Base-by-base conservation (phyloP, 2,113 vertebrate species). In the Siphamia tubifer region DNA sequence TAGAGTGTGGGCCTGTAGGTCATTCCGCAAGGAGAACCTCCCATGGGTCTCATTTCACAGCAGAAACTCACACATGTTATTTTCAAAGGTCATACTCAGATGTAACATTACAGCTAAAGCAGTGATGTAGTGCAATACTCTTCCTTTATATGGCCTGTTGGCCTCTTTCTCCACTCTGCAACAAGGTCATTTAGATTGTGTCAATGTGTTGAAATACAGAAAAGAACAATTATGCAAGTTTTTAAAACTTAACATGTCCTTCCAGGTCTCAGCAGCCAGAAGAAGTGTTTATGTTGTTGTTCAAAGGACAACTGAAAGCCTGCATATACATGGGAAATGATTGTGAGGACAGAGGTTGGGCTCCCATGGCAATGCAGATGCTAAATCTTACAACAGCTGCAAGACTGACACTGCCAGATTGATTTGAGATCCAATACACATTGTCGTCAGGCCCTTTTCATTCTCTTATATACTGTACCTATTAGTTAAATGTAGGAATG, bases 41-140 rank as follows among this genome's bases (percentile, higher is more conserved):
- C 69, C 74, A 47, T 34, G 69, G 65, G 74, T 52, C 71, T 85
- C 36, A 5, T 83, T 83, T 75, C 42, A 68, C 66, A 78, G 32
- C 77, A 45, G 74, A 72, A 81, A 77, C 60, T 55, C 58, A 79
- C 69, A 72, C 25, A 11, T 79, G 64, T 56, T 77, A 74, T 80
- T 85, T 86, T 67, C 72, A 86, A 86, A 86, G 78, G 82, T 89
- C 68, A 83, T 0, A 60, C 35, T 34, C 34, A 79, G 73, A 74
- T 36, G 69, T 74, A 78, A 78, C 44, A 74, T 66, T 63, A 60
- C 42, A 61, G 51, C 69, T 76, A 63, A 48, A 71, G 65, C 72
- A 69, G 42, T 63, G 58, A 69, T 68, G 60, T 30, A 28, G 25
- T 11, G 25, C 15, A 30, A 30, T n/a, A 49, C 34, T 45, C 43